phyloP scores from a whole-genome alignment of 2,797 vertebrate species.

The Spondyliosoma cantharus region DNA sequence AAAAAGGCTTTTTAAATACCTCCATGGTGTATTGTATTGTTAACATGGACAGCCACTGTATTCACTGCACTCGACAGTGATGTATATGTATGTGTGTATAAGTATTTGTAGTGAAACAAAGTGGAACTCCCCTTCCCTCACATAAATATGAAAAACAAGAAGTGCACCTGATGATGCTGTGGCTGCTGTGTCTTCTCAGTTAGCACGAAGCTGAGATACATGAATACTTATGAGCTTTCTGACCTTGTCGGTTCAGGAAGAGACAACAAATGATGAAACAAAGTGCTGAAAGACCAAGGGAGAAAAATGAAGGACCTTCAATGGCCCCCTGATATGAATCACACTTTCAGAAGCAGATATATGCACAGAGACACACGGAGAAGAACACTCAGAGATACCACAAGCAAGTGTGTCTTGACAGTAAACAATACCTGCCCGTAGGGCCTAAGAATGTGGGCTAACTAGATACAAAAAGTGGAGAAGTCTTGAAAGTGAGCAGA shows the following conservation, averaged over 20 bases:
- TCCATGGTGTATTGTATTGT: not conserved
- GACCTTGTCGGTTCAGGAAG: constrained; percentile 48
- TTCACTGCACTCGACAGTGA: not conserved
- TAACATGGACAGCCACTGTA: not conserved
- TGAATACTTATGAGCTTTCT: constrained; percentile 60
- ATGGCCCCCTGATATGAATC: constrained; percentile 28
- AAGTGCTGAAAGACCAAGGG: constrained; percentile 8
- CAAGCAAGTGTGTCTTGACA: constrained; percentile 50
- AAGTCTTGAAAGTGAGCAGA: constrained; percentile 3
- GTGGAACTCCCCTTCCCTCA: not conserved
- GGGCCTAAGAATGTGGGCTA: constrained; percentile 51
- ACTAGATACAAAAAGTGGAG: constrained; percentile 26
- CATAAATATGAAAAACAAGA: constrained; percentile 28
- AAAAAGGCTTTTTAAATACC: not conserved
- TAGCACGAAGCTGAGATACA: not conserved
- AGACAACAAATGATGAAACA: constrained; percentile 46
- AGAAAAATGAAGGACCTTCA: constrained; percentile 38
- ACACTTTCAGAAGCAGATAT: constrained; percentile 16
- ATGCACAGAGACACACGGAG: constrained; percentile 26
- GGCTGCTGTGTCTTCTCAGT: constrained; percentile 19
- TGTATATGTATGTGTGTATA: too few species aligned
- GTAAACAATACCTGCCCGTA: constrained; percentile 51
- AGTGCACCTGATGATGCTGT: not conserved
- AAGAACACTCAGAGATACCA: constrained; percentile 30
- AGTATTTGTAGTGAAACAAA: not conserved